Base-by-base conservation (phyloP, 2,888 invertebrate species). In the Buathra laborator region DNA sequence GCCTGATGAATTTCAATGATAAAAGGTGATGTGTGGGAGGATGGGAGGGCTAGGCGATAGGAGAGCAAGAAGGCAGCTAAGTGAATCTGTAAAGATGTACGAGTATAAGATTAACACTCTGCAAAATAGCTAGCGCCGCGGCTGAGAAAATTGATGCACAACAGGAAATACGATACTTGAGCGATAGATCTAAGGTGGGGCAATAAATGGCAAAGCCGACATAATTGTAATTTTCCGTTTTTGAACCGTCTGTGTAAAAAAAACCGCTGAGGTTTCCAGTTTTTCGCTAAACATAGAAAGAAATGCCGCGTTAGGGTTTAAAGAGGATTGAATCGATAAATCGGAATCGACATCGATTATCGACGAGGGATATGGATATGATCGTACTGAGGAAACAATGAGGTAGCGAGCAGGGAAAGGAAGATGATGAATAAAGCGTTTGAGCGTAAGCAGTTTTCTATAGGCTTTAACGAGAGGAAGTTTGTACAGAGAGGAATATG, bases 221-320 rank as follows among this genome's bases (percentile, higher is more conserved):
- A n/a, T 70, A 32, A 1, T 2, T 14, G 16, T 37, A 32, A 3
- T 51, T n/a, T 4, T 29, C 29, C 0, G 3, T 6, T 32, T 70
- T 70, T 0, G 70, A 70, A 7, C 48, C 70, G 16, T 70, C 70
- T 9, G 70, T 70, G 37, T n/a, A 70, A n/a, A 70, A n/a, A 53
- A n/a, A 29, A n/a, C 48, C 5, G 48, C 10, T 7, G 70, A 19
- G 16, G 9, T n/a, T 0, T 0, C 9, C 3, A 29, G 14, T 10
- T 29, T 16, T 9, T 70, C 32, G 12, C 10, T 29, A 37, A 51
- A 70, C 0, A 32, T 9, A 9, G n/a, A 29, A 14, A 51, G 70
- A n/a, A 70, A 70, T 4, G 6, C 14, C 9, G 70, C 70, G 16
- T 70, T 32, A 9, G 29, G 32, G 51, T 70, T 10, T 0, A 10